These are phyloP conservation scores for Chrysotoxum bicinctum DNA, from an alignment of 2,888 invertebrate species.

Conservation along the genomic window DNA sequence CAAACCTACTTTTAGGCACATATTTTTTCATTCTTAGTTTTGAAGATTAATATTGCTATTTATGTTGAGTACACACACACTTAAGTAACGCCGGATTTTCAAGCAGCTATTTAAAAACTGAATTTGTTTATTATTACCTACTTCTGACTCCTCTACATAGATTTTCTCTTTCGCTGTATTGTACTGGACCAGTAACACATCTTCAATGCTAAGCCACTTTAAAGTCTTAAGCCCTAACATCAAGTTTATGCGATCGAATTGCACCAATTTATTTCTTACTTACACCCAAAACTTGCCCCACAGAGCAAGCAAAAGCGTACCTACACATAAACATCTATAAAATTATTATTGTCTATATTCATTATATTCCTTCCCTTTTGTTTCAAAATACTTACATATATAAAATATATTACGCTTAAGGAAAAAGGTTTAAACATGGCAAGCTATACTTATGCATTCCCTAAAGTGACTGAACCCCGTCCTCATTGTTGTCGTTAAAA, in stretches of 20 bases:
- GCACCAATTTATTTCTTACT: not conserved
- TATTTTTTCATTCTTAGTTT: no score
- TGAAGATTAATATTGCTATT: no score
- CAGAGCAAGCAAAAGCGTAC: not conserved
- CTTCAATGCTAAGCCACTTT: no score
- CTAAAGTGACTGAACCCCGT: conserved; percentile 62
- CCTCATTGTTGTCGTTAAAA: conserved; percentile 71
- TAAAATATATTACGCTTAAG: conserved; percentile 31
- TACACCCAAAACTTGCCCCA: not conserved
- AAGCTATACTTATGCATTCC: conserved; percentile 40
- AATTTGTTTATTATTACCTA: no score
- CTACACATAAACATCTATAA: not conserved
- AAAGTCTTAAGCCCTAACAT: no score
- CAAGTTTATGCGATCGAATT: not conserved
- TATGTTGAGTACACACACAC: no score
- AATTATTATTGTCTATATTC: conserved; percentile 35
- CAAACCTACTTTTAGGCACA: no score
- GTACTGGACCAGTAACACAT: no score
- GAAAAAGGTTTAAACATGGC: conserved; percentile 21
- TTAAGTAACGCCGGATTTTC: no score
- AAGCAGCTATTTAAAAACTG: no score
- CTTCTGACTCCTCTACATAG: no score
- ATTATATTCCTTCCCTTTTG: conserved; percentile 22
- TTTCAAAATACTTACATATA: conserved; percentile 26
- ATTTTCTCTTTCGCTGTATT: no score